Conservation (phyloP, 2,888 invertebrate genomes). For the Drosophila tanythrix region DNA sequence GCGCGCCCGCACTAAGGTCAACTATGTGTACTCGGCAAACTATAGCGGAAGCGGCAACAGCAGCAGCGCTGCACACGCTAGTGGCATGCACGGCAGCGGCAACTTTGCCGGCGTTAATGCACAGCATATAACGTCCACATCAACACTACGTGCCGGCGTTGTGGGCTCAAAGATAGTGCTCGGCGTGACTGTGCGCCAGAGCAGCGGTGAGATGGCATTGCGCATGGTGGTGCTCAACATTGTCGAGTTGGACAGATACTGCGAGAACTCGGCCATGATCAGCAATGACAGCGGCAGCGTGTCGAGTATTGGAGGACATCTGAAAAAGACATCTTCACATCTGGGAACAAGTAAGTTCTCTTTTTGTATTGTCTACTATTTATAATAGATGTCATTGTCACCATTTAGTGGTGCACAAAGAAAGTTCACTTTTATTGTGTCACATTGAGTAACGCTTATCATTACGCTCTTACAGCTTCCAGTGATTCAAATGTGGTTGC, state of each 20-base stretch:
- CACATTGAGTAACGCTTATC: not conserved
- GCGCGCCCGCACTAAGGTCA: slow-evolving; percentile 78
- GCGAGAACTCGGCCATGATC: slow-evolving; percentile 59
- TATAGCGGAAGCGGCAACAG: slow-evolving; percentile 58
- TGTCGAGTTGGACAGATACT: slow-evolving; percentile 73
- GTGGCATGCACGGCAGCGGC: slow-evolving; percentile 43
- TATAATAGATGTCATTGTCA: not conserved
- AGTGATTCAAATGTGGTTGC: slow-evolving; percentile 62
- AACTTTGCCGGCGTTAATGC: slow-evolving; percentile 59
- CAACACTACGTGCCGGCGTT: slow-evolving; percentile 80
- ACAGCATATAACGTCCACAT: slow-evolving; percentile 79
- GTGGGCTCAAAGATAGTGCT: slow-evolving; percentile 82
- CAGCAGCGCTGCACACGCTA: slow-evolving; percentile 41
- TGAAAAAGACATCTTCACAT: slow-evolving; percentile 66
- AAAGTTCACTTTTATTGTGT: not conserved
- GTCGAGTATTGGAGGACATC: slow-evolving; percentile 60
- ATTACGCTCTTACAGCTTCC: slow-evolving; percentile 35
- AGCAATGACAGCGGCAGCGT: slow-evolving; percentile 68
- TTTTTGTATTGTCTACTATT: not conserved
- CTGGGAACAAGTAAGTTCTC: slow-evolving; percentile 53
- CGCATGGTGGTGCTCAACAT: slow-evolving; percentile 81
- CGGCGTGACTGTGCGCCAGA: slow-evolving; percentile 79
- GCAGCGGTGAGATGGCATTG: slow-evolving; percentile 74
- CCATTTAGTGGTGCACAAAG: not conserved
- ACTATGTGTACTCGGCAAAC: slow-evolving; percentile 73